Evolutionary conservation across 1,140 invertebrate species (phyloP).

Genomic region (Scaptodrosophila lebanonensis): DNA sequence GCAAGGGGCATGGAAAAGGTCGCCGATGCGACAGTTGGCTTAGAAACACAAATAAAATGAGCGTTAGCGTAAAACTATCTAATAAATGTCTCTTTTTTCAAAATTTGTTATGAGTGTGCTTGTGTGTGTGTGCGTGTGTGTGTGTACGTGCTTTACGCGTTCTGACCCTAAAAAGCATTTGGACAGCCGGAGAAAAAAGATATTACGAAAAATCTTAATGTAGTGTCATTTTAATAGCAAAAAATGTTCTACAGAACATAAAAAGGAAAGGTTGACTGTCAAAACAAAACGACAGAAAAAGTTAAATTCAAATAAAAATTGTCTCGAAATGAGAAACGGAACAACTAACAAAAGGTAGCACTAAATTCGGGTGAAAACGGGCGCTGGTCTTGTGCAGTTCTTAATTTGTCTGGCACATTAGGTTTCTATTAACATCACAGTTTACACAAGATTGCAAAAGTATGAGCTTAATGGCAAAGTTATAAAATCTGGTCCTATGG

Average conservation of each 20-base stretch:
- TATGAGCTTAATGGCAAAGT: too few species aligned
- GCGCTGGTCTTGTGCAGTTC: constrained; percentile 16
- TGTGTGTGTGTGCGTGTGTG: too few species aligned
- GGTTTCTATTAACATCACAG: too few species aligned
- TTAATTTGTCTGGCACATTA: too few species aligned
- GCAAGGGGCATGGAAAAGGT: constrained; percentile 66
- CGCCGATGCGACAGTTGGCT: constrained; percentile 53
- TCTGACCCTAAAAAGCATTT: constrained; percentile 65
- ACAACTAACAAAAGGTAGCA: too few species aligned
- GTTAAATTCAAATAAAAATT: too few species aligned
- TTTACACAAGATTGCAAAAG: too few species aligned
- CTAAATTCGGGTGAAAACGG: constrained; percentile 42
- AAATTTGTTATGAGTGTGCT: too few species aligned
- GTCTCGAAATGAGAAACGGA: too few species aligned
- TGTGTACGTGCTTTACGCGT: constrained; percentile 60
- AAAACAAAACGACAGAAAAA: too few species aligned
- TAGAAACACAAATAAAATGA: constrained; percentile 69
- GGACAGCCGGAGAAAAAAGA: constrained; percentile 14
- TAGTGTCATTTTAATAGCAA: constrained; percentile 56
- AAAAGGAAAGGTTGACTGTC: constrained; percentile 37
- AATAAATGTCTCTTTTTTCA: constrained; percentile 53
- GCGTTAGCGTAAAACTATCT: constrained; percentile 37
- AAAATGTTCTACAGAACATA: constrained; percentile 60
- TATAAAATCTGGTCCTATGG: too few species aligned
- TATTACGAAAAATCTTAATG: constrained; percentile 66